These are phyloP conservation scores for Alectoris magna DNA, from an alignment of 2,797 vertebrate species.

Conservation along the genomic window DNA sequence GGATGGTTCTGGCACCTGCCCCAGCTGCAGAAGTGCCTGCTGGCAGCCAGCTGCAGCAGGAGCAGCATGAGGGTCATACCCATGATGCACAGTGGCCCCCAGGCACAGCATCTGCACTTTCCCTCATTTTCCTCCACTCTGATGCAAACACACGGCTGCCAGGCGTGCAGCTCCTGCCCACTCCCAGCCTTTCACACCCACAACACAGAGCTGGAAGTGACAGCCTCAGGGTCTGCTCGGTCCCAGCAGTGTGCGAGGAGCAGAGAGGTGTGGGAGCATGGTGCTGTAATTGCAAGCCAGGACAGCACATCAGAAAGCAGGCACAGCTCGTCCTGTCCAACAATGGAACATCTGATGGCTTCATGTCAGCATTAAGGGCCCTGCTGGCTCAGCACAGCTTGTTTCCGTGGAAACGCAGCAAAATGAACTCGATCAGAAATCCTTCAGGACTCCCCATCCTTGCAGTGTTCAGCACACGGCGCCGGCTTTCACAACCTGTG, in stretches of 20 bases:
- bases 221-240: not conserved
- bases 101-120: not conserved
- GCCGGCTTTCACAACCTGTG: not conserved
- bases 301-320: rapidly evolving
- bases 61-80: rapidly evolving
- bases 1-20: not conserved
- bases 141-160: rapidly evolving
- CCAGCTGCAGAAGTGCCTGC: rapidly evolving
- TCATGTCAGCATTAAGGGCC: not conserved
- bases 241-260: not conserved
- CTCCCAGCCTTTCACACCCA: not conserved
- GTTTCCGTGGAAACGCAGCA: not conserved
- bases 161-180: not conserved
- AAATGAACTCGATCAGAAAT: not conserved
- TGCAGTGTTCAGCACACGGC: rapidly evolving
- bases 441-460: not conserved
- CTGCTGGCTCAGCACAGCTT: not conserved
- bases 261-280: rapidly evolving
- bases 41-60: rapidly evolving
- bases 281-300: not conserved
- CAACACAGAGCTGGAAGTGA: not conserved
- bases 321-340: not conserved
- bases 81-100: not conserved
- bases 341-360: not conserved
- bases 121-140: not conserved